These are phyloP conservation scores for Lithophane ornitopus DNA, from an alignment of 2,888 invertebrate genomes.

Conservation along the genomic window DNA sequence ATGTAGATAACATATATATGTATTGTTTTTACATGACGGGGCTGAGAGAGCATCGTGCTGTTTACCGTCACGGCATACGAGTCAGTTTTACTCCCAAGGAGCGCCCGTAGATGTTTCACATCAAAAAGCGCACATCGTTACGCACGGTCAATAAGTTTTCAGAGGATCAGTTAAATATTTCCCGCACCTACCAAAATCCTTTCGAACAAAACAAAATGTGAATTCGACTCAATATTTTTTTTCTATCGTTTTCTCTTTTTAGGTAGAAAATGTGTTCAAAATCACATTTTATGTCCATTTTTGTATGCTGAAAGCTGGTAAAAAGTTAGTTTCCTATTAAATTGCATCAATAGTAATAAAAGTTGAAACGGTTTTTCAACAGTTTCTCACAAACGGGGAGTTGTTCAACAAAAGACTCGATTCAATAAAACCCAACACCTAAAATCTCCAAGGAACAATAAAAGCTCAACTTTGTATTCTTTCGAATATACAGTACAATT, in stretches of 20 bases:
- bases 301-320: neutral
- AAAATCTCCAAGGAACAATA: constrained; percentile 73
- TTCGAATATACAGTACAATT: constrained; percentile 68
- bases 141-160: neutral
- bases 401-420: constrained; percentile 71
- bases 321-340: constrained; percentile 25
- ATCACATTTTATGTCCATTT: neutral
- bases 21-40: too few relatives aligned
- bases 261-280: neutral
- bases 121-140: neutral
- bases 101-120: too few relatives aligned
- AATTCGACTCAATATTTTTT: neutral
- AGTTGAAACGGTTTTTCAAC: constrained; percentile 56
- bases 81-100: too few relatives aligned
- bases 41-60: too few relatives aligned
- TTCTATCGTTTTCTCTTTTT: too few relatives aligned
- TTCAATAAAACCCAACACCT: constrained; percentile 75
- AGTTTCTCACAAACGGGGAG: constrained; percentile 49
- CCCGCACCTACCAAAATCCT: neutral
- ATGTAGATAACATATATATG: too few relatives aligned
- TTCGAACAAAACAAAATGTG: neutral
- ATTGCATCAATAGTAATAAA: constrained; percentile 56
- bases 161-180: neutral
- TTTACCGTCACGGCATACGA: too few relatives aligned
- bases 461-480: constrained; percentile 74